Conservation (phyloP, 2,113 vertebrate species). For the Nycticorax nycticorax region DNA sequence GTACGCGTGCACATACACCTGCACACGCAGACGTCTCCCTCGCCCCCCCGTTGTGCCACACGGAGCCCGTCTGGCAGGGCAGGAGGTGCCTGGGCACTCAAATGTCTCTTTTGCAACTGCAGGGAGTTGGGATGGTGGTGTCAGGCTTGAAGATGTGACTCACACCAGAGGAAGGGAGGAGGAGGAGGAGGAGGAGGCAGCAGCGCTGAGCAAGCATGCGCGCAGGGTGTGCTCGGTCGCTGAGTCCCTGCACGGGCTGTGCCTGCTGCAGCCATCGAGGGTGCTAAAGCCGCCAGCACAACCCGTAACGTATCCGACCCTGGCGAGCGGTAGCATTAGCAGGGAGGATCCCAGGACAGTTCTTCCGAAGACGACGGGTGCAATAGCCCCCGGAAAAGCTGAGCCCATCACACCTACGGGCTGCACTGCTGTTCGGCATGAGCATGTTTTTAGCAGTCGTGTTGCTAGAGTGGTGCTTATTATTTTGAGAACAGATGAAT, state of each 20-base stretch:
- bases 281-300: fast-evolving
- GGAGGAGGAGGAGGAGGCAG: neutral
- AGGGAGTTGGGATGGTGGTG: neutral
- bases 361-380: fast-evolving
- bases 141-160: neutral
- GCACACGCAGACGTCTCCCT: neutral
- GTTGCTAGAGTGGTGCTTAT: neutral
- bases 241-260: neutral
- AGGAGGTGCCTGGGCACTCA: neutral
- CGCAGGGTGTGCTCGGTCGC: neutral
- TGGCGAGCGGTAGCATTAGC: fast-evolving
- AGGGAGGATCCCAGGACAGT: no score
- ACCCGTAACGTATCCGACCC: fast-evolving
- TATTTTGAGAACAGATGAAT: neutral
- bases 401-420: neutral
- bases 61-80: neutral
- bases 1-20: fast-evolving
- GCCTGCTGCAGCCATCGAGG: fast-evolving
- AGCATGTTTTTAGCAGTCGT: neutral
- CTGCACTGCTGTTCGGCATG: neutral
- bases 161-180: neutral
- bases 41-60: fast-evolving
- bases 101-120: neutral
- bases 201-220: neutral
- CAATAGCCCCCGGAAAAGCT: neutral